Conservation (phyloP, 2,888 invertebrate species). For the Horisme vitalbata region DNA sequence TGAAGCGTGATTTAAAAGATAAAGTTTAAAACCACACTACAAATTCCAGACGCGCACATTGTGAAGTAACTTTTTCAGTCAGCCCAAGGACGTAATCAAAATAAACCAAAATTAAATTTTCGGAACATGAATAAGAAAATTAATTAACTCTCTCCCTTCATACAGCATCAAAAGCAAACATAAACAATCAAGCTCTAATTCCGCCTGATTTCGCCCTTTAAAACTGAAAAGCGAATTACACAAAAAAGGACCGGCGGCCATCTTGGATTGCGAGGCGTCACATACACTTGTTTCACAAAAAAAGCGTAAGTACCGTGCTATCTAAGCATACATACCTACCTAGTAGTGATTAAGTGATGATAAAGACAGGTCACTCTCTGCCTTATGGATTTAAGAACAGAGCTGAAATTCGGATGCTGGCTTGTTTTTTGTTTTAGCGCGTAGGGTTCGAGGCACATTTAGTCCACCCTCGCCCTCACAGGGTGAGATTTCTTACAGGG, state of each 20-base stretch:
- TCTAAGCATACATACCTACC: constrained; percentile 70
- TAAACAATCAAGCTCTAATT: constrained; percentile 43
- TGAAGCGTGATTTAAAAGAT: too few relatives aligned
- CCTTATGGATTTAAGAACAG: constrained; percentile 34
- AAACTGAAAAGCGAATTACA: constrained; percentile 45
- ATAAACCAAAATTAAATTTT: too few relatives aligned
- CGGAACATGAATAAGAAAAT: not conserved
- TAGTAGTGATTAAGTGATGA: constrained; percentile 70
- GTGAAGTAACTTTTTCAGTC: too few relatives aligned
- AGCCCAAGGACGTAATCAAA: too few relatives aligned
- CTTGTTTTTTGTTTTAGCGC: constrained; percentile 46
- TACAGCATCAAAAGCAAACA: constrained; percentile 23
- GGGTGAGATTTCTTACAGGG: constrained; percentile 75
- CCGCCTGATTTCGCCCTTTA: constrained; percentile 35
- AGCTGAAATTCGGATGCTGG: constrained; percentile 40
- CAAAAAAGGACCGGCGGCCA: constrained; percentile 56
- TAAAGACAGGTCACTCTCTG: constrained; percentile 36
- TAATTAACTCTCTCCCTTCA: constrained; percentile 7
- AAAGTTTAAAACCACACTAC: too few relatives aligned
- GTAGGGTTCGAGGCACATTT: constrained; percentile 71
- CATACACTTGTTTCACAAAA: constrained; percentile 65
- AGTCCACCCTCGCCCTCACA: constrained; percentile 63
- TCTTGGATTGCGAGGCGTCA: constrained; percentile 78
- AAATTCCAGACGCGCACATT: too few relatives aligned
- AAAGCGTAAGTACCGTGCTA: constrained; percentile 71